Conservation (phyloP, 35 echinoderm and acorn worm species). For the Anneissia japonica region DNA sequence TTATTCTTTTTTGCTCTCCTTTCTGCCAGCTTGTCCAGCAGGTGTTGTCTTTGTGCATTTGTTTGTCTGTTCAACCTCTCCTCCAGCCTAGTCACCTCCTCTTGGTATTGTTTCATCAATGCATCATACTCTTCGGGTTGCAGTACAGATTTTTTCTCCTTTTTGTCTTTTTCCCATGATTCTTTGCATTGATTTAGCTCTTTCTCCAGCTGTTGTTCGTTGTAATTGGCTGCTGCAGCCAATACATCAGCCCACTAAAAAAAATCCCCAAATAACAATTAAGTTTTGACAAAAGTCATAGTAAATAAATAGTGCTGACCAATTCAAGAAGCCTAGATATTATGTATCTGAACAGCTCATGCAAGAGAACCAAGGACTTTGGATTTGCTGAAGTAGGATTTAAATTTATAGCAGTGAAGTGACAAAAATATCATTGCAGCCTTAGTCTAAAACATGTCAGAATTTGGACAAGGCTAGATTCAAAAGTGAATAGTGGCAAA, state of each 20-base stretch:
- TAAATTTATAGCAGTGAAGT: too few species aligned
- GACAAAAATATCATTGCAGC: too few species aligned
- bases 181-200: constrained; percentile 57
- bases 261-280: too few species aligned
- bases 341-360: too few species aligned
- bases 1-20: constrained; percentile 40
- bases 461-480: too few species aligned
- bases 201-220: constrained; percentile 67
- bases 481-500: too few species aligned
- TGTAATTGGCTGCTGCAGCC: neutral
- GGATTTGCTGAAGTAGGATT: too few species aligned
- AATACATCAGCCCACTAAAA: neutral
- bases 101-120: constrained; percentile 57
- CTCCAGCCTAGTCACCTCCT: constrained; percentile 57
- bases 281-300: too few species aligned
- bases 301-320: too few species aligned
- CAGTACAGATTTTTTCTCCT: constrained; percentile 44
- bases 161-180: constrained; percentile 63
- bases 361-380: too few species aligned
- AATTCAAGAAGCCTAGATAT: too few species aligned
- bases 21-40: constrained; percentile 81
- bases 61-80: constrained; percentile 43
- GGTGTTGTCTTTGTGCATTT: constrained; percentile 49
- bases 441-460: too few species aligned
- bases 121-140: constrained; percentile 81